Conservation (phyloP, 2,797 vertebrate genomes). For the Orestias chungarensis region DNA sequence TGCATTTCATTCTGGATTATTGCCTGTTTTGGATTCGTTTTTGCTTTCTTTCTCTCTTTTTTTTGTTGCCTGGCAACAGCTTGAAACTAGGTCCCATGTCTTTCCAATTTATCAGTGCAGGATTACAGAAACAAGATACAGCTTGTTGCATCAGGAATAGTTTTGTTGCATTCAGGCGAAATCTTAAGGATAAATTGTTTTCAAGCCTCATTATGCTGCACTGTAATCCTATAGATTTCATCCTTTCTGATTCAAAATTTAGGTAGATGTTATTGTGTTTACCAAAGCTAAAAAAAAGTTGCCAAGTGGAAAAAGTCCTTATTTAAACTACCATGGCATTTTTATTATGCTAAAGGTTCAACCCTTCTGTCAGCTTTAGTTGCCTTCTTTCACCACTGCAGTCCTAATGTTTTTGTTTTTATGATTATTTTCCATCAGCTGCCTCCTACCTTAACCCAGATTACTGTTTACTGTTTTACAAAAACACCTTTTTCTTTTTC, state of each 20-base stretch:
- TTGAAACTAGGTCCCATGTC: not conserved
- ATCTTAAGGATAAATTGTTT: not conserved
- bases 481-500: constrained; percentile 21
- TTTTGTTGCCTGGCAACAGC: constrained; percentile 7
- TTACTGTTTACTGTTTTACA: constrained; percentile 50
- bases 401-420: constrained; percentile 12
- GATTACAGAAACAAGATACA: not conserved
- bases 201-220: not conserved
- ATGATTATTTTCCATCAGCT: constrained; percentile 31
- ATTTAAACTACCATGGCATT: constrained; percentile 1
- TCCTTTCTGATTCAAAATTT: not conserved
- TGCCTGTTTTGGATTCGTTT: constrained; percentile 11
- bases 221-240: not conserved
- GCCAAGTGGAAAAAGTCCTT: not conserved
- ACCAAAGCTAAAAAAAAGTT: not conserved
- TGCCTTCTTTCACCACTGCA: not conserved
- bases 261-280: not conserved
- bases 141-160: not conserved
- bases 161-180: not conserved
- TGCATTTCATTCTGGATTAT: not conserved
- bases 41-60: not conserved
- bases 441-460: constrained; percentile 48
- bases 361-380: constrained; percentile 11
- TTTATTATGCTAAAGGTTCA: constrained; percentile 13
- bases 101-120: not conserved